Base-by-base conservation (phyloP, 2,113 vertebrate genomes). In the Heteronetta atricapilla region DNA sequence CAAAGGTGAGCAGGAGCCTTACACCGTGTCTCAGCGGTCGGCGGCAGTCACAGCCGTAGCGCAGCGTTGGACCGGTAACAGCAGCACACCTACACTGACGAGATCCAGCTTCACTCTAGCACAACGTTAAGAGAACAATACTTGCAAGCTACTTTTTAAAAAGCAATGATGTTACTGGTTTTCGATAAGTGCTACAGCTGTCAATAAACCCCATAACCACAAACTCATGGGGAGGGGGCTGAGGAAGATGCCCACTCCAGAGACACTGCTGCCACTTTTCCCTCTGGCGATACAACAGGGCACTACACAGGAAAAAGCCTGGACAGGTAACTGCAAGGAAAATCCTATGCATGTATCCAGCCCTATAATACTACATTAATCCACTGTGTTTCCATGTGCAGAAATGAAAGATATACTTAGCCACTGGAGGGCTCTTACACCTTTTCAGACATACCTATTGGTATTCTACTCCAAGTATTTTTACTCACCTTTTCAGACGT, bases 391-490 rank as follows among this genome's bases (percentile, higher is more conserved):
- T 88, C 44, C 34, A 66, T n/a, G 34, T 85, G 38, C 7, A 0
- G 33, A 93, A 82, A 25, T 60, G 36, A 82, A 74, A 92, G 34
- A 67, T 44, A 73, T 2, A 79, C 42, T 76, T 79, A 80, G 70
- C 70, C 58, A 89, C 70, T 80, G 78, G 82, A 89, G 58, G 82
- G 67, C 79, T 89, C 78, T 85, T 85, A 94, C 82, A 96, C 53
- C 53, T 70, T 70, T 85, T 44, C 72, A 79, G 53, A 60, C 48
- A 19, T 14, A 85, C 15, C 20, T 55, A 38, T 11, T 36, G 10
- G 48, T 44, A 29, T 20, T 52, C 14, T 86, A 44, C 50, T 94
- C 9, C 29, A 85, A 87, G 42, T 68, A 64, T 13, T 72, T 95
- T 89, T 42, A 78, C 48, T 75, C 85, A 60, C 29, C 3, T 58